Evolutionary conservation across 2,888 invertebrate genomes (phyloP), one percentile per base, ranked within the genome.

Genomic region (Himalopsyche anomala): DNA sequence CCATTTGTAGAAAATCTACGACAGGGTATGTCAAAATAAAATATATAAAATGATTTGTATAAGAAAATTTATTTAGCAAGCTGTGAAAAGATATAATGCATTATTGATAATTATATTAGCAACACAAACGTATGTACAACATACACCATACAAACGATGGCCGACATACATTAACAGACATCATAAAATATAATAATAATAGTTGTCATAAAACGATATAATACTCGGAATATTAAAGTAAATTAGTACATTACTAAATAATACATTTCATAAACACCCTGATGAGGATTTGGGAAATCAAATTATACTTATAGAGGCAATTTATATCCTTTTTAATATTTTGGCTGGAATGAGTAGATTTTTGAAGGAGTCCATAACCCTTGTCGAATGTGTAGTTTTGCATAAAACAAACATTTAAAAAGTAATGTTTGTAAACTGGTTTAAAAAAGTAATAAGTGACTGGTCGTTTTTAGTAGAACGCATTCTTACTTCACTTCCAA

Each of bases 81-180:
- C 19, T 62, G 62, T 62, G 62, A 62, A 62, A 62, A 62, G 62
- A 19, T 62, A 62, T 62, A 62, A 62, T 62, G 62, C 62, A 62
- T 19, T 28, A 56, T 62, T 62, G 19, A 62, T 62, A 19, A 62
- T 62, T 62, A n/a, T 28, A 28, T 11, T 62, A 62, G 62, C 62
- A 62, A 62, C 19, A 62, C 62, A 62, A 62, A n/a, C 9, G 62
- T 62, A 62, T 62, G 62, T 62, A 62, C 62, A 51, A 51, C 51
- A 62, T 62, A 19, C 28, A 62, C 28, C 8, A 62, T 28, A 62
- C 19, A 62, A 62, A 62, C 9, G 19, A 62, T 62, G 62, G 62
- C 62, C 11, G 8, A 19, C 28, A 62, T 28, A 62, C 28, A 19
- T 19, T 62, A 62, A 62, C n/a, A 62, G 15, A 51, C 15, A 51